Base-by-base conservation (phyloP, 1,140 invertebrate genomes). In the Heliconius melpomene region DNA sequence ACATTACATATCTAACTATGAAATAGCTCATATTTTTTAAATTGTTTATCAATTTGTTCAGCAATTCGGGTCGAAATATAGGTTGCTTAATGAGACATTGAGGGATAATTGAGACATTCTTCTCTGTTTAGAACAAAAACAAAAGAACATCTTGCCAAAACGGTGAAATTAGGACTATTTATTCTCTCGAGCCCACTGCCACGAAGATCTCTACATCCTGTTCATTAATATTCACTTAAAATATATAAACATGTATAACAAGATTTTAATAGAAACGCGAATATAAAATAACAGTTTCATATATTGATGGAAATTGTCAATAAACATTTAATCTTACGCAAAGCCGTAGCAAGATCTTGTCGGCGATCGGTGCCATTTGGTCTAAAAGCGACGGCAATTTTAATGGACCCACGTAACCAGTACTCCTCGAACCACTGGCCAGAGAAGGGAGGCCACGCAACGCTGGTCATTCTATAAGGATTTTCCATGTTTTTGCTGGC, bases 361-460 rank as follows among this genome's bases (percentile, higher is more conserved):
- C 60, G 74, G 29, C 40, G 29, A 78, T 57, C 77, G 82, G 85
- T 84, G 83, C 83, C 83, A 72, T 82, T 84, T 82, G 70, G 85
- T 86, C 85, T 86, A 84, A 75, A 66, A 60, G 38, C 71, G 40
- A 77, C 77, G 72, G 66, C 83, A 80, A 83, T 57, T 66, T 84
- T n/a, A 40, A 79, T 75, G 75, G 82, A 77, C 11, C 80, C 72
- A 57, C 57, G 75, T 77, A 85, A 80, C 72, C 26, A 29, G 46
- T 71, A 74, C 78, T 75, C 36, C 26, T 46, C 36, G 36, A 60
- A 29, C 57, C 26, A 50, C 29, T 50, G 26, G 26, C 23, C 32
- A 38, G 70, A 72, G 76, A 73, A 73, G 71, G 52, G 50, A 73
- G 77, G 52, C 52, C 71, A 74, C 7, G 29, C 16, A 38, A 60